phyloP scores from a whole-genome alignment of 2,113 vertebrate species.

The Electrona antarctica region DNA sequence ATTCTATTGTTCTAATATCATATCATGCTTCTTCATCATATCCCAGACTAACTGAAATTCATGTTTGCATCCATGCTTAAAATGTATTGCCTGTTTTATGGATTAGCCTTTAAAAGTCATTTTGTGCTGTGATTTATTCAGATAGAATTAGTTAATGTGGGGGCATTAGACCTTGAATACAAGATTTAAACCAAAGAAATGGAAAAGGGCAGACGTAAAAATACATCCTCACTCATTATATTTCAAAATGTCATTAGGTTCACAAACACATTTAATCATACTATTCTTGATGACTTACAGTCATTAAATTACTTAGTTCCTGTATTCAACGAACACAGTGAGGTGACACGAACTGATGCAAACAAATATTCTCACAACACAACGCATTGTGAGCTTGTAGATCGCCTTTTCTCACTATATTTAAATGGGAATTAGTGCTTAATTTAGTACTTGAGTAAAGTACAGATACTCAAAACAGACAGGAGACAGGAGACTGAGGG shows the following conservation, averaged over 20 bases:
- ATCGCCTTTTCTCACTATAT: too few species aligned
- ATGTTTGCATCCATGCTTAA: too few species aligned
- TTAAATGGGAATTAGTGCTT: too few species aligned
- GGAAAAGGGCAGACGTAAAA: background rate
- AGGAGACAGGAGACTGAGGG: too few species aligned
- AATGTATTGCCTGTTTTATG: background rate
- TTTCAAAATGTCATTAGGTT: conserved; percentile 36
- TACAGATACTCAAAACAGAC: too few species aligned
- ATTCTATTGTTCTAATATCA: background rate
- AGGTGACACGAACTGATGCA: too few species aligned
- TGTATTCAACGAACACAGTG: background rate
- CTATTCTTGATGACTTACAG: background rate
- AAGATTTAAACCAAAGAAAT: conserved; percentile 4
- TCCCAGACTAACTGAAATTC: background rate
- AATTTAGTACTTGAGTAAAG: too few species aligned
- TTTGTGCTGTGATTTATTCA: too few species aligned
- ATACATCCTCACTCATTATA: background rate
- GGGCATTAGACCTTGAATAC: conserved; percentile 5
- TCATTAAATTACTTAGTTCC: background rate
- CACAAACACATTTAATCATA: conserved; percentile 24
- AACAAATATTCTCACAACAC: too few species aligned
- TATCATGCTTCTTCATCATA: background rate
- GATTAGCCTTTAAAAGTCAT: background rate
- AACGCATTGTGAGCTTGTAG: too few species aligned
- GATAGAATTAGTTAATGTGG: too few species aligned